Evolutionary conservation across 64 coral and sea anemone species (phyloP).

Genomic region (Porites australiensis): DNA sequence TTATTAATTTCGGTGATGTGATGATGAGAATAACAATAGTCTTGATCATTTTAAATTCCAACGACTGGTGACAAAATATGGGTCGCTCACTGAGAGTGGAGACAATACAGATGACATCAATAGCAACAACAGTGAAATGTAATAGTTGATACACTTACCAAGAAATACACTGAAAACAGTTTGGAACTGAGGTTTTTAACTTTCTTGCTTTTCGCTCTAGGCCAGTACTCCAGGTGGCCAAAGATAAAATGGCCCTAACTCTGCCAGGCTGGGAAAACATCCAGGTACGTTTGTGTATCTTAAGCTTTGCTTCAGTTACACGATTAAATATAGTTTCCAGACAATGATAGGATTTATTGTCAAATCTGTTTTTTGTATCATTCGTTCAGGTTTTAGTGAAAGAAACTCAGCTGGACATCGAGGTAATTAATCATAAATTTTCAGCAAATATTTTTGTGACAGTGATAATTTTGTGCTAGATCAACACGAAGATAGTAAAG

Average conservation of each 20-base stretch:
- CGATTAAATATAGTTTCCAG: not conserved
- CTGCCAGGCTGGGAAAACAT: conserved; percentile 62
- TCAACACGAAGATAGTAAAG: too few species aligned
- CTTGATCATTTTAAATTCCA: too few species aligned
- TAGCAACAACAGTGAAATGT: too few species aligned
- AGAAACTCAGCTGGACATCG: conserved; percentile 25
- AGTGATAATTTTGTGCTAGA: too few species aligned
- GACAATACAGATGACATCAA: too few species aligned
- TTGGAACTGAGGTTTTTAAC: not conserved
- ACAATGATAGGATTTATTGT: not conserved
- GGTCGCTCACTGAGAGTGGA: too few species aligned
- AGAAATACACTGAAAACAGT: too few species aligned
- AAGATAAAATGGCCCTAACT: conserved; percentile 65
- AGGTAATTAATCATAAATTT: not conserved
- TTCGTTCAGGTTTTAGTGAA: conserved; percentile 17
- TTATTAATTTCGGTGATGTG: too few species aligned
- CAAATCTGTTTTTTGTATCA: not conserved
- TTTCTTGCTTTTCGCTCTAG: conserved; percentile 16
- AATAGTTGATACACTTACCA: too few species aligned
- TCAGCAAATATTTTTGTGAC: not conserved
- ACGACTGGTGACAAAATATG: too few species aligned
- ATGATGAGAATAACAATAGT: not conserved
- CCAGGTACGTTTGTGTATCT: not conserved
- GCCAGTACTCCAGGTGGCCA: conserved; percentile 48
- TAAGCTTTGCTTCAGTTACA: not conserved